A percentile compares a stretch with the other conserved stretches of the same genome.
Evolutionary conservation across 1,140 invertebrate genomes (phyloP).

Genomic region (Holotrichia oblita): DNA sequence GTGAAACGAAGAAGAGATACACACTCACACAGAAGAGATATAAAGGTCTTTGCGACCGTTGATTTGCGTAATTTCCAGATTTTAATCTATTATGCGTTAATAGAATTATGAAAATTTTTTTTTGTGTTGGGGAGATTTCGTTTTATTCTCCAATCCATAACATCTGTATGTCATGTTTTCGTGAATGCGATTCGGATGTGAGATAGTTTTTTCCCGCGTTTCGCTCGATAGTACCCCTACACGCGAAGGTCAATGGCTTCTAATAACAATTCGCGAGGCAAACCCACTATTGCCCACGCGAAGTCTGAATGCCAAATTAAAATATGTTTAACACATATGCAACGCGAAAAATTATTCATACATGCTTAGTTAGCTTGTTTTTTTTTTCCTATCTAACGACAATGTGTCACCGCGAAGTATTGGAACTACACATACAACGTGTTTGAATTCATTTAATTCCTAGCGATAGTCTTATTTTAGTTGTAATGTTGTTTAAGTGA

Average conservation of each 20-base stretch:
- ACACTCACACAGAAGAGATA: too few relatives aligned
- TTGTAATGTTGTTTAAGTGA: too few relatives aligned
- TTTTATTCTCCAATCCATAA: not conserved
- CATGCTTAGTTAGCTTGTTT: not conserved
- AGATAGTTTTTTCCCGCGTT: conserved; percentile 6
- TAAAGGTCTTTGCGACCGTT: not conserved
- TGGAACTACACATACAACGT: not conserved
- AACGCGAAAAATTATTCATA: conserved; percentile 23
- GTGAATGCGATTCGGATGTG: not conserved
- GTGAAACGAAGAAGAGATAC: not conserved
- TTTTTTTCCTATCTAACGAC: too few relatives aligned
- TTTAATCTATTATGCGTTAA: not conserved
- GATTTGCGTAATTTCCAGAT: not conserved
- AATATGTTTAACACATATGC: conserved; percentile 26
- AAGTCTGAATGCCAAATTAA: conserved; percentile 32
- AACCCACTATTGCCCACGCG: conserved; percentile 23
- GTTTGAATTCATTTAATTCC: too few relatives aligned
- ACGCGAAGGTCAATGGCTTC: conserved; percentile 29
- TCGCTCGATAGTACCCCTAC: conserved; percentile 7
- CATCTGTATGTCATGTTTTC: conserved; percentile 18
- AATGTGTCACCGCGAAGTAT: not conserved
- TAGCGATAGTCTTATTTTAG: too few relatives aligned
- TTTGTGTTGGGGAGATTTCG: too few relatives aligned
- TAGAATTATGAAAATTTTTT: not conserved
- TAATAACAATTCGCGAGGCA: conserved; percentile 23